phyloP scores from a whole-genome alignment of 37 sponge, comb jelly and placozoan species.

The Beroe ovata region DNA sequence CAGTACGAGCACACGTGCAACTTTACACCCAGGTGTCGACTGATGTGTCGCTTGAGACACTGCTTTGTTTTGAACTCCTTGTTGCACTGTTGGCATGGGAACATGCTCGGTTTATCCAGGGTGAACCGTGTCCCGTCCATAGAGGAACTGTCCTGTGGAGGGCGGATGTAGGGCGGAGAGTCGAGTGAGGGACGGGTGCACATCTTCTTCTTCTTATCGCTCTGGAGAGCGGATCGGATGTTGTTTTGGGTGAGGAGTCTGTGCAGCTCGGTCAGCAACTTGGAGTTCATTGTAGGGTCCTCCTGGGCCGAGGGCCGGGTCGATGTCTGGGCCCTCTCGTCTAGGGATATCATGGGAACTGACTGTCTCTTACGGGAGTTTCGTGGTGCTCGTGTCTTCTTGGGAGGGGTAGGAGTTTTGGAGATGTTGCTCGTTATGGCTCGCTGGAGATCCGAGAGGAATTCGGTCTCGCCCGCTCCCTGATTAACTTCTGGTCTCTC shows the following conservation, averaged over 20 bases:
- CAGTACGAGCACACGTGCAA: conserved; percentile 35
- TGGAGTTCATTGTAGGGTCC: conserved; percentile 41
- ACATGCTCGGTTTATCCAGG: conserved; percentile 47
- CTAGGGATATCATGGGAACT: conserved; percentile 64
- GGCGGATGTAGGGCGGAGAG: conserved; percentile 61
- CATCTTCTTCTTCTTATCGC: conserved; percentile 25
- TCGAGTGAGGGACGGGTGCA: conserved; percentile 51
- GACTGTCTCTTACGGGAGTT: conserved; percentile 3
- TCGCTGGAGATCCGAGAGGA: neutral
- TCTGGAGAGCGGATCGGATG: conserved; percentile 42
- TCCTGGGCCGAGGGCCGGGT: conserved; percentile 22
- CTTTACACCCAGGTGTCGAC: conserved; percentile 33
- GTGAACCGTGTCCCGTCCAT: conserved; percentile 44
- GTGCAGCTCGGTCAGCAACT: conserved; percentile 38
- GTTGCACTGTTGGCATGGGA: conserved; percentile 39
- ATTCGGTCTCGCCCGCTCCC: conserved; percentile 1
- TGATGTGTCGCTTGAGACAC: conserved; percentile 59
- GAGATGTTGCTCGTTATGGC: conserved; percentile 26
- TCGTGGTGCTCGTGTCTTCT: conserved; percentile 24
- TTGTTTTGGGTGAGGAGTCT: conserved; percentile 47
- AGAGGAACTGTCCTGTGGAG: conserved; percentile 43
- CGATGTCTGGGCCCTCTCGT: neutral
- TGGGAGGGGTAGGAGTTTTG: neutral
- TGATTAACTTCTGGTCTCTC: neutral
- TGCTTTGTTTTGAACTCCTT: conserved; percentile 67